A percentile compares a stretch with the other conserved stretches of the same genome.
These are phyloP conservation scores for Meiosimyza platycephala DNA, from an alignment of 2,888 invertebrate species.

Conservation along the genomic window DNA sequence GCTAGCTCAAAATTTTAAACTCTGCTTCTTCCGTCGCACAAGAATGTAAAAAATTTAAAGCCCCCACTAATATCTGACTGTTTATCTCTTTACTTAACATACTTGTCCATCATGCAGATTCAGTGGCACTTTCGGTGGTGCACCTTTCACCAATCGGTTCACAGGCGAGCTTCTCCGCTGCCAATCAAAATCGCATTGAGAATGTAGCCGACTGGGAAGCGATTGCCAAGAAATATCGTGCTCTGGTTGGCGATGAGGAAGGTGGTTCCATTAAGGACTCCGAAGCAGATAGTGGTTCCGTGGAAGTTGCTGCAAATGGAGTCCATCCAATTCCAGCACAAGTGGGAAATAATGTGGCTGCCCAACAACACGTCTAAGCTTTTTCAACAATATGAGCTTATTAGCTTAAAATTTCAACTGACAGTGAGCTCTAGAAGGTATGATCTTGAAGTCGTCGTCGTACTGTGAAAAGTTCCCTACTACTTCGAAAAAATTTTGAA, in stretches of 20 bases:
- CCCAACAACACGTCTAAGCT: constrained; percentile 44
- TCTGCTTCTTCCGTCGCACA: not conserved
- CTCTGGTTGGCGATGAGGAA: constrained; percentile 76
- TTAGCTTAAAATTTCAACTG: no score
- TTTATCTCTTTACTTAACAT: constrained; percentile 34
- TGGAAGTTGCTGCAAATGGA: constrained; percentile 55
- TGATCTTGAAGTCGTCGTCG: no score
- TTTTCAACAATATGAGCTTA: no score
- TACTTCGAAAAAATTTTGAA: no score
- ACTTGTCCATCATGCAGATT: constrained; percentile 76
- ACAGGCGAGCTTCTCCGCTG: constrained; percentile 82
- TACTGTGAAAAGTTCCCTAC: no score
- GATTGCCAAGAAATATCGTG: constrained; percentile 89
- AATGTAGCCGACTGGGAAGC: constrained; percentile 92
- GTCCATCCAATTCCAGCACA: constrained; percentile 57
- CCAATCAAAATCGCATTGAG: constrained; percentile 81
- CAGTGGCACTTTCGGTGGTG: constrained; percentile 81
- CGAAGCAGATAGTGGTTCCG: constrained; percentile 65
- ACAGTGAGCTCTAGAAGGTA: no score
- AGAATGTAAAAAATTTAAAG: constrained; percentile 11
- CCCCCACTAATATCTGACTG: constrained; percentile 43
- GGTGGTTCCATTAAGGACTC: constrained; percentile 66
- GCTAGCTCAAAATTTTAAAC: constrained; percentile 56
- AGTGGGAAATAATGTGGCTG: constrained; percentile 62
- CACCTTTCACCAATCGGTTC: constrained; percentile 87